Evolutionary conservation across 2,888 invertebrate genomes (phyloP).

Genomic region (Caenorhabditis sulstoni): DNA sequence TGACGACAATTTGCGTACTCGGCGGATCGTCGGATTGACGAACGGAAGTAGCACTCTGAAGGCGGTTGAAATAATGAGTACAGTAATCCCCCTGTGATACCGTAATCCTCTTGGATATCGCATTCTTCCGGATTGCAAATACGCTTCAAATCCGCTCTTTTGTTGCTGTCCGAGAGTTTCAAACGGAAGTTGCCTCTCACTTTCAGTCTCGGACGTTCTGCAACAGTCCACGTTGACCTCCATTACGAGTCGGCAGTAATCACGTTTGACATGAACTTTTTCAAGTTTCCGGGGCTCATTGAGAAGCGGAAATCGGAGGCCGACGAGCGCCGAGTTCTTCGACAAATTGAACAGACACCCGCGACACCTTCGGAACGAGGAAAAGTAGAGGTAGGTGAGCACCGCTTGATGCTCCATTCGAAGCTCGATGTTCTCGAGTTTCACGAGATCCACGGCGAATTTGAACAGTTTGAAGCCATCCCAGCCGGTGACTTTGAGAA

Average conservation of each 20-base stretch:
- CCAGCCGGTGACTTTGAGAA: constrained; percentile 1
- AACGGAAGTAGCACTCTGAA: constrained; percentile 36
- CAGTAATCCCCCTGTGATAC: too few relatives aligned
- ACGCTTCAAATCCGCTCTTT: constrained; percentile 1
- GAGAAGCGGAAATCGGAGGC: constrained; percentile 15
- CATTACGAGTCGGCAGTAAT: too few relatives aligned
- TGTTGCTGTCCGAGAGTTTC: not conserved
- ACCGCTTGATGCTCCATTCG: constrained; percentile 12
- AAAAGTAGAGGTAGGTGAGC: constrained; percentile 40
- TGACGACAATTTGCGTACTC: constrained; percentile 12
- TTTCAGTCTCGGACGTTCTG: constrained; percentile 24
- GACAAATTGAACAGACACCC: constrained; percentile 26
- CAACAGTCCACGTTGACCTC: not conserved
- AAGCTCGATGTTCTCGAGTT: constrained; percentile 23
- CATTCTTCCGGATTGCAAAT: constrained; percentile 25
- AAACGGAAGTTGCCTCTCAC: constrained; percentile 29
- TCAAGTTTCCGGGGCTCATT: not conserved
- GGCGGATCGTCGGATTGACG: not conserved
- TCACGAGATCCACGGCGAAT: constrained; percentile 14
- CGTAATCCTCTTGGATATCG: constrained; percentile 23
- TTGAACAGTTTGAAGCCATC: constrained; percentile 14
- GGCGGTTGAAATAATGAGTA: not conserved
- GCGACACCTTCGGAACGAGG: constrained; percentile 25
- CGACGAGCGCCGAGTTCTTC: constrained; percentile 20
- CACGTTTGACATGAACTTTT: too few relatives aligned